Percentiles rank a stretch among this genome's conserved stretches.
Conservation (phyloP, 1,140 invertebrate species). For the Neotoxoptera formosana region DNA sequence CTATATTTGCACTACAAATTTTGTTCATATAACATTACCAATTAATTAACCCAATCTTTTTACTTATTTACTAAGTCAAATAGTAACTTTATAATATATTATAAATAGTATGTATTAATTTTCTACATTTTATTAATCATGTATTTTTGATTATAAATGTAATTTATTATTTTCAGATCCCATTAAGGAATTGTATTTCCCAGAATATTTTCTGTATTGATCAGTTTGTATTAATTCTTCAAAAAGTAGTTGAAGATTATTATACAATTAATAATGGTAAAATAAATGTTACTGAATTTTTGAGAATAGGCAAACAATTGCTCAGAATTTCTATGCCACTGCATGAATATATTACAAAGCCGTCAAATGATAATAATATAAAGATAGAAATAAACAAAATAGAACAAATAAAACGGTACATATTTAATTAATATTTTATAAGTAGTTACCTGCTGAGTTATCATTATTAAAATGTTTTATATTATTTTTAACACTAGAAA, state of each 20-base stretch:
- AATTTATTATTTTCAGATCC: constrained; percentile 4
- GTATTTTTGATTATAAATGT: background rate
- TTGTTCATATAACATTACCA: background rate
- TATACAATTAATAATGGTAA: background rate
- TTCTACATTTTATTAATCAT: background rate
- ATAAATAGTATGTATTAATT: background rate
- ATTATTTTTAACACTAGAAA: background rate
- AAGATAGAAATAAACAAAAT: background rate
- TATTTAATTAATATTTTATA: background rate
- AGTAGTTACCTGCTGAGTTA: background rate
- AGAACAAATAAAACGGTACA: background rate
- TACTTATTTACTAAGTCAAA: background rate
- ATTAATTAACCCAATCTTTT: background rate
- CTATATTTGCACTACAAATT: no score
- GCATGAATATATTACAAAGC: background rate
- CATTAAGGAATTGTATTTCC: background rate
- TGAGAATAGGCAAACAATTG: background rate
- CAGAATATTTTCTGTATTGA: background rate
- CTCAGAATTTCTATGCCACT: background rate
- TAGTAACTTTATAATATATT: background rate
- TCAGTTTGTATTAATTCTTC: background rate
- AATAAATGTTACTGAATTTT: background rate
- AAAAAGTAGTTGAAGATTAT: background rate
- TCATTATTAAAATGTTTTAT: background rate
- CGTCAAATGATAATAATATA: background rate